phyloP scores from a whole-genome alignment of 2,113 vertebrate species.

The Tringa solitaria region DNA sequence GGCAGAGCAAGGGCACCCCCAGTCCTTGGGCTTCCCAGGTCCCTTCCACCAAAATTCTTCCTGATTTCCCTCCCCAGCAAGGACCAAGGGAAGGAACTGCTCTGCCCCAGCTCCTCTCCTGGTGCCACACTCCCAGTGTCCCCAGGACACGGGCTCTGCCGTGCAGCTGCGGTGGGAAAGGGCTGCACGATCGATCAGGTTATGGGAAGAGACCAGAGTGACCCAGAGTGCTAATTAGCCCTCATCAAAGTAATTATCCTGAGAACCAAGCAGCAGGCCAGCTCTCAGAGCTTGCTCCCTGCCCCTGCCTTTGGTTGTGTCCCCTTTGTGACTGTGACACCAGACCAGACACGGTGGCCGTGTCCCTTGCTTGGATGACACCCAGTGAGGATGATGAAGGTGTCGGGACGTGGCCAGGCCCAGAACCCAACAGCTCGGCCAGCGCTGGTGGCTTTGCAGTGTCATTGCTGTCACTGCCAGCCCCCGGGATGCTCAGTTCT shows the following conservation, averaged over 20 bases:
- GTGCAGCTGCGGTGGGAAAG: accelerated
- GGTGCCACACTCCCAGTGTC: not conserved
- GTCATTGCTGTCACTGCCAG: not conserved
- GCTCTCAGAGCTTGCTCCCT: not conserved
- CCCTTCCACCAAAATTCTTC: not conserved
- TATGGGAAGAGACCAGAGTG: not conserved
- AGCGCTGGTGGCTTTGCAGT: accelerated
- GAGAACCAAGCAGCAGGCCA: not conserved
- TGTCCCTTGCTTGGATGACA: not conserved
- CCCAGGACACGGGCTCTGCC: not conserved
- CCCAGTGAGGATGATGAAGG: not conserved
- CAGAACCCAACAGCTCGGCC: not conserved
- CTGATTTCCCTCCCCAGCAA: accelerated
- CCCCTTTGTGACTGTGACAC: not conserved
- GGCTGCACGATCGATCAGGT: accelerated
- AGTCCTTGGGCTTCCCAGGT: not conserved
- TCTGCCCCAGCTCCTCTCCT: accelerated
- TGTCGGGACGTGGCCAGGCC: not conserved
- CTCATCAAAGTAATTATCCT: not conserved
- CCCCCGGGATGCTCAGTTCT: accelerated
- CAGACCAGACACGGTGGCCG: accelerated
- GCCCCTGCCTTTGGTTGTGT: not conserved
- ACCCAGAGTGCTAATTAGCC: not conserved
- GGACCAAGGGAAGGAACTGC: accelerated
- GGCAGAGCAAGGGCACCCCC: not conserved